Evolutionary conservation across 2,888 invertebrate species (phyloP).

Genomic region (Salticus scenicus): DNA sequence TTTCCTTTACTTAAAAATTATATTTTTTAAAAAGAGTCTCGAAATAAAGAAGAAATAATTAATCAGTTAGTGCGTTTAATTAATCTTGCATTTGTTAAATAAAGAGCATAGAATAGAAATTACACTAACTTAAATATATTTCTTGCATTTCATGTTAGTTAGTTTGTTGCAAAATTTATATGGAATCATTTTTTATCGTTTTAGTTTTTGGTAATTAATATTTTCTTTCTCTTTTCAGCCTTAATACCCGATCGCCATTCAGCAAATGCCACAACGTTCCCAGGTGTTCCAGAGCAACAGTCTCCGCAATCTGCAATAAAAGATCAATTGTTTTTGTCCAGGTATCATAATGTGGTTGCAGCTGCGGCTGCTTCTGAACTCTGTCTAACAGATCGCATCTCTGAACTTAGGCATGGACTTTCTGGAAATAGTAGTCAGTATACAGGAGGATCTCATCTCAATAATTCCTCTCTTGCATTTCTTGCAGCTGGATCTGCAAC

Average conservation of each 20-base stretch:
- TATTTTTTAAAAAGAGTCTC: no score
- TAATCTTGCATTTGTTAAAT: no score
- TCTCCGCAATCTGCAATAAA: constrained; percentile 51
- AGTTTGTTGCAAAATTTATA: no score
- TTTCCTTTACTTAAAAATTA: no score
- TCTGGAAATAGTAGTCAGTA: constrained; percentile 43
- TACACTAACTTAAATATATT: no score
- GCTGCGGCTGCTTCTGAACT: constrained; percentile 66
- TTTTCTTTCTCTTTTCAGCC: constrained; percentile 13
- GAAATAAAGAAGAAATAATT: no score
- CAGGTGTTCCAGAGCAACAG: constrained; percentile 46
- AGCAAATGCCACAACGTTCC: constrained; percentile 19
- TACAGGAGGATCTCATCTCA: constrained; percentile 30
- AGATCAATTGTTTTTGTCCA: constrained; percentile 52
- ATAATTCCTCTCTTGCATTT: constrained; percentile 52
- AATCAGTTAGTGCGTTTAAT: no score
- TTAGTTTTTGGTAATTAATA: no score
- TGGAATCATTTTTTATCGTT: no score
- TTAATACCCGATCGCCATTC: constrained; percentile 51
- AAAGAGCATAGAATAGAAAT: no score
- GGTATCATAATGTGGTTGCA: constrained; percentile 64
- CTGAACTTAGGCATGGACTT: constrained; percentile 66
- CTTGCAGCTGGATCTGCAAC: constrained; percentile 20
- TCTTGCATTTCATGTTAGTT: no score
- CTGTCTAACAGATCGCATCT: constrained; percentile 66